phyloP scores from a whole-genome alignment of 1,140 invertebrate species.

The Cherax destructor region DNA sequence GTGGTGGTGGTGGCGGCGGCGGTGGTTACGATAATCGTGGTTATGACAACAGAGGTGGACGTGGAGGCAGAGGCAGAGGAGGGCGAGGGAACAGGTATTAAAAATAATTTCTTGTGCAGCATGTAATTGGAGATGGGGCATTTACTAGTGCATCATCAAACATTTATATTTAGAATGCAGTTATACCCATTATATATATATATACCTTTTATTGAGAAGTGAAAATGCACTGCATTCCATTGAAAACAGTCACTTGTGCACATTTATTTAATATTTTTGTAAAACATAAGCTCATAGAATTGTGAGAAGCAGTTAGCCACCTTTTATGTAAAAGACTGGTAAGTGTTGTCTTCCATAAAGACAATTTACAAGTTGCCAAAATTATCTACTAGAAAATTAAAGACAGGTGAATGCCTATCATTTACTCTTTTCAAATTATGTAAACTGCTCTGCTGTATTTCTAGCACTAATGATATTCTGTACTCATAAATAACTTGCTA shows the following conservation, averaged over 20 bases:
- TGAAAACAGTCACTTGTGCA: neutral
- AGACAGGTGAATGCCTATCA: neutral
- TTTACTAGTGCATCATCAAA: neutral
- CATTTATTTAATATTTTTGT: neutral
- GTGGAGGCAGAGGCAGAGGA: slow-evolving; percentile 16
- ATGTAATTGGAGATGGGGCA: neutral
- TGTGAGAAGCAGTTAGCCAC: neutral
- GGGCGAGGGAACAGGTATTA: neutral
- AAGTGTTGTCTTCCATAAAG: neutral
- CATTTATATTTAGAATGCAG: neutral
- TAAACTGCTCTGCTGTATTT: slow-evolving; percentile 1
- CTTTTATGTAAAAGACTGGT: no score
- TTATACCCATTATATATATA: neutral
- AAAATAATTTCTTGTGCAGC: neutral
- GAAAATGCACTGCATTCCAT: neutral
- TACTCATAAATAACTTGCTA: neutral
- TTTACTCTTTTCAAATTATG: neutral
- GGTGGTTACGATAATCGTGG: slow-evolving; percentile 1
- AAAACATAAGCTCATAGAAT: neutral
- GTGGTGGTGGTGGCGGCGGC: slow-evolving; percentile 14
- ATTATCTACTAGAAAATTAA: neutral
- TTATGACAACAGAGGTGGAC: slow-evolving; percentile 11
- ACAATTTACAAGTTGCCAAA: neutral
- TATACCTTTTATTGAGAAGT: neutral
- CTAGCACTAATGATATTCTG: neutral